Conservation (phyloP, 2,888 invertebrate species). For the Augochlorella aurata region DNA sequence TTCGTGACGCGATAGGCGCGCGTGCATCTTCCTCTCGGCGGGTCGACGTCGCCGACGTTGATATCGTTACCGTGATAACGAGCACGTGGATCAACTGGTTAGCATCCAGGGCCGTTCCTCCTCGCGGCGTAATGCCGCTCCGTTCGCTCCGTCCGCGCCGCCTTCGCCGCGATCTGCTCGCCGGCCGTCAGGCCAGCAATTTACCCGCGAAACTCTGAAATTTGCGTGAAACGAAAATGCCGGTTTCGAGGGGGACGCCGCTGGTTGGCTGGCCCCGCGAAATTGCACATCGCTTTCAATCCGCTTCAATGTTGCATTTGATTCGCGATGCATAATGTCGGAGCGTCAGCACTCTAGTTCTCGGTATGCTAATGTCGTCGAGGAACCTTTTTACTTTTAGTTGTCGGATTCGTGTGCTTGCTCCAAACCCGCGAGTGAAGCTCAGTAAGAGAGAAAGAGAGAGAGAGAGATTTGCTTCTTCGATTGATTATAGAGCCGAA, state of each 20-base stretch:
- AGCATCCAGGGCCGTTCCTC: slow-evolving; percentile 42
- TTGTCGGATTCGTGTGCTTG: not conserved
- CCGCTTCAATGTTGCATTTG: slow-evolving; percentile 11
- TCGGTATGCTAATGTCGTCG: not conserved
- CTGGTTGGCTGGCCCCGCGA: slow-evolving; percentile 1
- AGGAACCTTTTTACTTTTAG: not conserved
- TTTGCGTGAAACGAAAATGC: slow-evolving; percentile 74
- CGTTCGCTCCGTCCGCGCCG: slow-evolving; percentile 7
- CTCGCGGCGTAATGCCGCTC: slow-evolving; percentile 28
- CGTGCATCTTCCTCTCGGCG: not conserved
- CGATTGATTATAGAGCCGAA: not conserved
- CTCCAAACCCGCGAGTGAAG: no score
- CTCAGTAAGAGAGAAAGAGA: no score
- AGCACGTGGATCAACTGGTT: slow-evolving; percentile 67
- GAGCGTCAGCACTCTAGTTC: not conserved
- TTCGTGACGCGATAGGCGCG: not conserved
- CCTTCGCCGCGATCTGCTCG: slow-evolving; percentile 18
- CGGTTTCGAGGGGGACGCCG: slow-evolving; percentile 59
- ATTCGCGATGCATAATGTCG: not conserved
- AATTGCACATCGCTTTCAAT: slow-evolving; percentile 29
- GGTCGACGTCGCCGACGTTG: slow-evolving; percentile 15
- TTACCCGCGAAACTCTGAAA: slow-evolving; percentile 72
- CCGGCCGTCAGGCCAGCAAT: slow-evolving; percentile 64
- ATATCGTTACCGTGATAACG: slow-evolving; percentile 59
- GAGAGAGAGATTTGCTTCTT: not conserved